Evolutionary conservation across 2,888 invertebrate species (phyloP).

Genomic region (Xestia xanthographa): DNA sequence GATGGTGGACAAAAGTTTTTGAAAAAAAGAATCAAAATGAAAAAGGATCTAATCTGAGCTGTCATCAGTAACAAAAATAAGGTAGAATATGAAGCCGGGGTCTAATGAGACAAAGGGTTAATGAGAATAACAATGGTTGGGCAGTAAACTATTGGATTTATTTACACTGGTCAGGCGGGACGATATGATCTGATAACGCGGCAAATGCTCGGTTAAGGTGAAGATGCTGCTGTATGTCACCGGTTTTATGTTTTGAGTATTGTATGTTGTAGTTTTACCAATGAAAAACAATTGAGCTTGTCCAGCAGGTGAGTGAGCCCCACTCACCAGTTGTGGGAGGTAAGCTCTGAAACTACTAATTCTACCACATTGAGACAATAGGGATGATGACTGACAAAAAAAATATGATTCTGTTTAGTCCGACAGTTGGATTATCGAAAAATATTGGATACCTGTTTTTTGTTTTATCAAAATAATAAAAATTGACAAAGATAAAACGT

Average conservation of each 20-base stretch:
- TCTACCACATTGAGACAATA: not conserved
- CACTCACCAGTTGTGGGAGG: not conserved
- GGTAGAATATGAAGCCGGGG: slow-evolving; percentile 85
- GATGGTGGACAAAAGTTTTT: slow-evolving; percentile 70
- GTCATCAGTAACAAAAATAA: slow-evolving; percentile 86
- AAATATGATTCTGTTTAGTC: no score
- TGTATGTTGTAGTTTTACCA: not conserved
- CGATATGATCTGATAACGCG: slow-evolving; percentile 86
- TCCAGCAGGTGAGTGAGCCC: not conserved
- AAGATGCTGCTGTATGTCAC: slow-evolving; percentile 54
- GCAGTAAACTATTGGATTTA: slow-evolving; percentile 89
- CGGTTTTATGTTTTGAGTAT: slow-evolving; percentile 6
- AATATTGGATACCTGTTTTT: no score
- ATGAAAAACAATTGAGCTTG: not conserved
- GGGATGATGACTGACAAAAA: no score
- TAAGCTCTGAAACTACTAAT: not conserved
- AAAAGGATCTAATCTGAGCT: slow-evolving; percentile 84
- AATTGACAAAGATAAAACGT: no score
- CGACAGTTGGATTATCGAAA: no score
- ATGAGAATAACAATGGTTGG: slow-evolving; percentile 88
- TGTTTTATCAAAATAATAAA: no score
- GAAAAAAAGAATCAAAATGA: slow-evolving; percentile 67
- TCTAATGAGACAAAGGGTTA: slow-evolving; percentile 90
- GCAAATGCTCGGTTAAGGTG: slow-evolving; percentile 82
- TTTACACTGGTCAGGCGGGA: slow-evolving; percentile 82